Conservation (phyloP, 2,888 invertebrate species). For the Pyrrhosoma nymphula region DNA sequence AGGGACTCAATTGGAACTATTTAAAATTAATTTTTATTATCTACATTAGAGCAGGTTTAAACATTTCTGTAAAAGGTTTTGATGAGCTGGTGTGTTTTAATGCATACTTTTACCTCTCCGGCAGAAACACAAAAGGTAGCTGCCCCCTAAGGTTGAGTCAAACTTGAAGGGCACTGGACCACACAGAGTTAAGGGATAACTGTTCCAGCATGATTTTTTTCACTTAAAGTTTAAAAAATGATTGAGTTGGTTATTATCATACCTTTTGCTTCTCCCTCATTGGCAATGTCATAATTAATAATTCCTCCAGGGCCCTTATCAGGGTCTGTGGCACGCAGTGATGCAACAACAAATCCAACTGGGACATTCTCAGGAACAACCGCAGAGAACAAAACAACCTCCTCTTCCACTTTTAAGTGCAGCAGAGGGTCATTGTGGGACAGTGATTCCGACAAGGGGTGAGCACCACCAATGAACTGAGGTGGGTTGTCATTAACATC, state of each 20-base stretch:
- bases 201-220: background rate
- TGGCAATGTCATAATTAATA: slow-evolving; percentile 86
- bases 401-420: slow-evolving; percentile 69
- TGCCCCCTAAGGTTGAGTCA: no score
- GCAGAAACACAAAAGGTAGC: no score
- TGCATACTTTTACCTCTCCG: no score
- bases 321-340: slow-evolving; percentile 86
- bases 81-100: no score
- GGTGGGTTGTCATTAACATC: slow-evolving; percentile 91
- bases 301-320: slow-evolving; percentile 88
- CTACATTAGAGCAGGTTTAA: no score
- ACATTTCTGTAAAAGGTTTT: no score
- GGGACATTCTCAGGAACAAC: slow-evolving; percentile 89
- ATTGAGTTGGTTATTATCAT: slow-evolving; percentile 60
- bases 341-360: slow-evolving; percentile 83
- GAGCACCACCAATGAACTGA: slow-evolving; percentile 78
- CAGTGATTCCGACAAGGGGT: slow-evolving; percentile 28
- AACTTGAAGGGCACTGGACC: no score
- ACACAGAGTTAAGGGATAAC: background rate
- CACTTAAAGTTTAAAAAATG: background rate
- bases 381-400: slow-evolving; percentile 81
- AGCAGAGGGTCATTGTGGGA: slow-evolving; percentile 53
- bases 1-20: background rate
- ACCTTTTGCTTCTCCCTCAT: slow-evolving; percentile 87
- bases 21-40: background rate